These are phyloP conservation scores for Diaprepes abbreviatus DNA, from an alignment of 2,888 invertebrate genomes.

Conservation along the genomic window DNA sequence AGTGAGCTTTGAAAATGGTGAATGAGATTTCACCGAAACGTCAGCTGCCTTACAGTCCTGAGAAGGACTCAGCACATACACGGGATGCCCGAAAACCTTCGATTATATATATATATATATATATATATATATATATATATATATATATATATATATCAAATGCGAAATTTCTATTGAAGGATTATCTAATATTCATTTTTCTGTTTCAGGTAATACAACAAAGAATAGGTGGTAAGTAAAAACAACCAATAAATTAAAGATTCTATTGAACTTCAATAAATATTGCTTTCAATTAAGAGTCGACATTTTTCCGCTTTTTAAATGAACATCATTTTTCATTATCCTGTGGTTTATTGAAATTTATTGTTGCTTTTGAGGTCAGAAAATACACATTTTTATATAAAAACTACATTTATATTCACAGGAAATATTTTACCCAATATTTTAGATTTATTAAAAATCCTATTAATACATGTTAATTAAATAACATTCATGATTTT, in stretches of 20 bases:
- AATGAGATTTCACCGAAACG: too few relatives aligned
- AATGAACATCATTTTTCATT: conserved; percentile 14
- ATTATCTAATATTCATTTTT: not conserved
- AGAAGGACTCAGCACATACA: too few relatives aligned
- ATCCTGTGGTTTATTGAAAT: conserved; percentile 11
- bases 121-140: not conserved
- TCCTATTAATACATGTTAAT: too few relatives aligned
- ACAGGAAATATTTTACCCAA: too few relatives aligned
- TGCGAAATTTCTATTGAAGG: too few relatives aligned
- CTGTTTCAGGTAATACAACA: conserved; percentile 7
- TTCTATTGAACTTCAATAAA: conserved; percentile 12
- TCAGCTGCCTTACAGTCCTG: too few relatives aligned
- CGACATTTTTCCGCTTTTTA: conserved; percentile 9
- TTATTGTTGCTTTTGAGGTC: not conserved
- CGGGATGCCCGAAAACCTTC: too few relatives aligned
- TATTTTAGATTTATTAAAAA: too few relatives aligned
- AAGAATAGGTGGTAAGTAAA: conserved; percentile 1
- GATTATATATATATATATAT: not conserved
- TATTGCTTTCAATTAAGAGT: conserved; percentile 12
- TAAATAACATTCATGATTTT: too few relatives aligned
- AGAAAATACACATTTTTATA: not conserved
- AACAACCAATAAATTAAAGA: not conserved
- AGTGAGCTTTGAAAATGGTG: too few relatives aligned
- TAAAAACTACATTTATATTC: not conserved
- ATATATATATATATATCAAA: not conserved